A percentile compares a stretch with the other conserved stretches of the same genome.
phyloP scores from a whole-genome alignment of 2,113 vertebrate genomes.

The Paedocypris sp. region DNA sequence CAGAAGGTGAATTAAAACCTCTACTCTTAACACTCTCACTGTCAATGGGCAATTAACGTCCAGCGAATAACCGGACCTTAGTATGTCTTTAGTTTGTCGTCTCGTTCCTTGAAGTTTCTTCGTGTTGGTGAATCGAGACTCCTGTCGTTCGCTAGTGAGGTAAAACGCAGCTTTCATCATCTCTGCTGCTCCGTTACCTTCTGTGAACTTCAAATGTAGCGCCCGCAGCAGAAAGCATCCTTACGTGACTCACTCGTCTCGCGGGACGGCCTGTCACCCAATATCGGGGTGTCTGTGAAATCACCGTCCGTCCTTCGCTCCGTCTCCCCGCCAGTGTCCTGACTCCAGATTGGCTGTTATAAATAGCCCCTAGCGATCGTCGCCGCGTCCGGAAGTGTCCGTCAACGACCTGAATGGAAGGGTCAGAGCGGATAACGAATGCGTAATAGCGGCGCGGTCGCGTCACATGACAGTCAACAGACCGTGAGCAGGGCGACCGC shows the following conservation, averaged over 20 bases:
- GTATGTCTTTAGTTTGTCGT: no score
- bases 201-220: no score
- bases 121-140: no score
- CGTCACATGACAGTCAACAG: conserved; percentile 10
- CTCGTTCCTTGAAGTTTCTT: no score
- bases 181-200: no score
- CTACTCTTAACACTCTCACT: no score
- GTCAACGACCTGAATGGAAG: conserved; percentile 9
- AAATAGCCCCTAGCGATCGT: background rate
- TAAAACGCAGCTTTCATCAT: no score
- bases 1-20: no score
- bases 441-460: conserved; percentile 10
- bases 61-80: no score
- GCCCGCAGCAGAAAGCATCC: no score
- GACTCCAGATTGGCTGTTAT: background rate
- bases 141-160: no score
- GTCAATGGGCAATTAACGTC: no score
- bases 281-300: conserved; percentile 8
- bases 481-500: conserved; percentile 13
- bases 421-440: conserved; percentile 6
- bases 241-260: background rate
- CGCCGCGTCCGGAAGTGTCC: background rate
- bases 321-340: background rate
- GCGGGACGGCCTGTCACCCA: conserved; percentile 8
- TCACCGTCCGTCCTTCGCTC: conserved; percentile 19